Evolutionary conservation across 2,888 invertebrate genomes (phyloP).

Genomic region (Nyleta sp.): DNA sequence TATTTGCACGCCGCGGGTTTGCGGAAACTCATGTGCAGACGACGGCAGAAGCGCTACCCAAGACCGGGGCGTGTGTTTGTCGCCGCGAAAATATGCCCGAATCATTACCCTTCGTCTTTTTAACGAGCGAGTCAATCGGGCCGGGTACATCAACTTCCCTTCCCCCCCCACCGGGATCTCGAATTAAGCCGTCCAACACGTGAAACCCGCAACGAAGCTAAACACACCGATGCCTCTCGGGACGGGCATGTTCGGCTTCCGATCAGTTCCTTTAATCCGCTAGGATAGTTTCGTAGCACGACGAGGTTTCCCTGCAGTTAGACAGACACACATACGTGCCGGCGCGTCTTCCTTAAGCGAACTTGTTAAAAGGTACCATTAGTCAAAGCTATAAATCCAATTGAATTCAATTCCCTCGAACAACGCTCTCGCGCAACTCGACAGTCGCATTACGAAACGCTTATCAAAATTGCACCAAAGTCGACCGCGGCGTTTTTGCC

Average conservation of each 20-base stretch:
- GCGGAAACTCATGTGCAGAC: constrained; percentile 69
- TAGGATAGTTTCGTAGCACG: constrained; percentile 36
- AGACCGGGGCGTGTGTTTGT: constrained; percentile 34
- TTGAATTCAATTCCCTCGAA: too few relatives aligned
- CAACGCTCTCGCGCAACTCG: too few relatives aligned
- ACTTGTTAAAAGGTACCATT: too few relatives aligned
- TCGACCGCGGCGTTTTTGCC: too few relatives aligned
- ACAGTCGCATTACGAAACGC: too few relatives aligned
- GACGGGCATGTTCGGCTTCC: constrained; percentile 53
- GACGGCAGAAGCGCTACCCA: constrained; percentile 41
- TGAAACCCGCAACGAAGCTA: constrained; percentile 29
- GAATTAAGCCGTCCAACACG: constrained; percentile 35
- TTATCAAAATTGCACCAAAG: too few relatives aligned
- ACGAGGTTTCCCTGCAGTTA: too few relatives aligned
- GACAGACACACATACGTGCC: too few relatives aligned
- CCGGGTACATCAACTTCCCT: not conserved
- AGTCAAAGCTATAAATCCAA: too few relatives aligned
- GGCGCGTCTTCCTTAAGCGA: too few relatives aligned
- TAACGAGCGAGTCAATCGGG: not conserved
- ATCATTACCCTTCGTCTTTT: constrained; percentile 13
- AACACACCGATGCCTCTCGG: constrained; percentile 32
- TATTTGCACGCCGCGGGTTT: constrained; percentile 74
- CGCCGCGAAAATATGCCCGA: constrained; percentile 38
- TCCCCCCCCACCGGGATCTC: not conserved
- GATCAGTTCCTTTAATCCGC: constrained; percentile 51